These are phyloP conservation scores for Diplosoma virens DNA, from an alignment of 23 tunicate genomes.

Conservation along the genomic window DNA sequence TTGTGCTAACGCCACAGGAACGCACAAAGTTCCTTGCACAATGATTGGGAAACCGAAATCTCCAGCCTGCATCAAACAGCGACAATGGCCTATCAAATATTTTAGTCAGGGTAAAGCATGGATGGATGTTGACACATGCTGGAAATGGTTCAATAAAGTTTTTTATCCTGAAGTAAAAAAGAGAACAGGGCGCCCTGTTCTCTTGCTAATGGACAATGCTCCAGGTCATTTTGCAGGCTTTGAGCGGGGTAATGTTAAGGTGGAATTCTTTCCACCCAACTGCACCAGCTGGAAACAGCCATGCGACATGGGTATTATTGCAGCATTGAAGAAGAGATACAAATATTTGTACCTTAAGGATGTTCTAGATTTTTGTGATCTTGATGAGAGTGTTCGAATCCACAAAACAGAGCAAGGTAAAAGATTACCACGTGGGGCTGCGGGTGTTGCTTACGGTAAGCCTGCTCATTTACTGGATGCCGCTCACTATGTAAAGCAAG, in stretches of 20 bases:
- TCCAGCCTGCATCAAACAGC: conserved; percentile 36
- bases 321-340: conserved; percentile 42
- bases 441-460: too few relatives aligned
- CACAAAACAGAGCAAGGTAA: neutral
- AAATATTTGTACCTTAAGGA: conserved; percentile 39
- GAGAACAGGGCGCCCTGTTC: conserved; percentile 47
- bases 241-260: conserved; percentile 30
- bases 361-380: conserved; percentile 5
- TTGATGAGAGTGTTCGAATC: conserved; percentile 10
- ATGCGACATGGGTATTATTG: conserved; percentile 49
- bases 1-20: conserved; percentile 54
- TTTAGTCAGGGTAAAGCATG: conserved; percentile 43
- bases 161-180: conserved; percentile 34
- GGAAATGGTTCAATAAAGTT: conserved; percentile 42
- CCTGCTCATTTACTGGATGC: too few relatives aligned
- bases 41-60: conserved; percentile 44
- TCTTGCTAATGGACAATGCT: conserved; percentile 33
- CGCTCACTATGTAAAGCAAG: too few relatives aligned
- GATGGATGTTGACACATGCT: conserved; percentile 46
- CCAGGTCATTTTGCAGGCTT: conserved; percentile 45
- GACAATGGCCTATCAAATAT: conserved; percentile 39
- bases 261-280: conserved; percentile 50
- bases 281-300: conserved; percentile 48
- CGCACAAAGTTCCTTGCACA: conserved; percentile 40
- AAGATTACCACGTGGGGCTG: too few relatives aligned